Conservation (phyloP, 2,888 invertebrate genomes). For the Drosophila anceps region DNA sequence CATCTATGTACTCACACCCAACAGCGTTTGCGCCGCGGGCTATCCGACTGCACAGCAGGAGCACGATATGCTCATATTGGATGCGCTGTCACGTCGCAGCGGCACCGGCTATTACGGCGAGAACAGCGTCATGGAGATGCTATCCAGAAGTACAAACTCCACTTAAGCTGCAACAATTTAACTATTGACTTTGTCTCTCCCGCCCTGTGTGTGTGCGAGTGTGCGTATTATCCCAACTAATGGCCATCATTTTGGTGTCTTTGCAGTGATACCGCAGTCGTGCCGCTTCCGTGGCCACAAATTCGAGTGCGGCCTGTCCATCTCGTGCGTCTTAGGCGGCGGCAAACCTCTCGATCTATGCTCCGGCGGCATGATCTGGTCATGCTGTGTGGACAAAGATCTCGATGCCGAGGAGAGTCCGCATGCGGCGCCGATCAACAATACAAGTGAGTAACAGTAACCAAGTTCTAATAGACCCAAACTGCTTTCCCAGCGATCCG, state of each 20-base stretch:
- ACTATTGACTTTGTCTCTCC: slow-evolving; percentile 1
- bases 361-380: slow-evolving; percentile 97
- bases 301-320: slow-evolving; percentile 95
- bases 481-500: slow-evolving; percentile 43
- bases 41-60: slow-evolving; percentile 87
- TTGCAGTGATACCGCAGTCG: slow-evolving; percentile 95
- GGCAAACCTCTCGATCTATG: slow-evolving; percentile 95
- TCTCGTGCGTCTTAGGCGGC: slow-evolving; percentile 95
- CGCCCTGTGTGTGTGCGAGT: slow-evolving; percentile 20
- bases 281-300: slow-evolving; percentile 94
- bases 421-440: slow-evolving; percentile 90
- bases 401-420: slow-evolving; percentile 86
- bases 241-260: slow-evolving; percentile 43
- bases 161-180: slow-evolving; percentile 6
- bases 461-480: slow-evolving; percentile 49
- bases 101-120: slow-evolving; percentile 86
- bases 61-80: slow-evolving; percentile 90
- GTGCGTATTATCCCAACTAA: slow-evolving; percentile 40
- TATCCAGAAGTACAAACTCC: slow-evolving; percentile 90
- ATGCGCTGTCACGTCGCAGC: slow-evolving; percentile 89
- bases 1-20: slow-evolving; percentile 27
- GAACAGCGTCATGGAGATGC: slow-evolving; percentile 92
- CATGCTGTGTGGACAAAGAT: slow-evolving; percentile 94
- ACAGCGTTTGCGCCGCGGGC: slow-evolving; percentile 45
- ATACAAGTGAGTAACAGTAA: slow-evolving; percentile 92